Evolutionary conservation across 2,113 vertebrate species (phyloP).

Genomic region (Albula glossodonta): DNA sequence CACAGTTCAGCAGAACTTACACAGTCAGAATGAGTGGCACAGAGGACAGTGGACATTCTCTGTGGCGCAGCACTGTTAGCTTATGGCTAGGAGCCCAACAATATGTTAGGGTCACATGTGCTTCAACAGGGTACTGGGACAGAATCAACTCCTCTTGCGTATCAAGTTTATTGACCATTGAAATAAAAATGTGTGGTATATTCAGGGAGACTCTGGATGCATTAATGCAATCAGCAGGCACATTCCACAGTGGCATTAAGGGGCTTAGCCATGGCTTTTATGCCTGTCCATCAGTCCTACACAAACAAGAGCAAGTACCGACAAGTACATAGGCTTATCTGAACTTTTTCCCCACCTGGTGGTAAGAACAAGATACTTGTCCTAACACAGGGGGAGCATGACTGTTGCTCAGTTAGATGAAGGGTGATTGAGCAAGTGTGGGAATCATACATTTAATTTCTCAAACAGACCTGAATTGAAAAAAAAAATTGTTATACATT

Average conservation of each 20-base stretch:
- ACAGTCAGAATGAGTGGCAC: not conserved
- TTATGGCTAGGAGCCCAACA: not conserved
- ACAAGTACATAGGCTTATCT: not conserved
- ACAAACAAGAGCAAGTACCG: not conserved
- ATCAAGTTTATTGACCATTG: not conserved
- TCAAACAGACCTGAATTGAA: not conserved
- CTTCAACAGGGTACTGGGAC: not conserved
- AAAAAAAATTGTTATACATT: not conserved
- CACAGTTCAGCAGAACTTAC: not conserved
- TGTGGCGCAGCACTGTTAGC: not conserved
- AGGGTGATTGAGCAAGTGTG: no score
- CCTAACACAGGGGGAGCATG: not conserved
- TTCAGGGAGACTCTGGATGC: no score
- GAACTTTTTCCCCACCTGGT: not conserved
- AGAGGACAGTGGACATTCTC: not conserved
- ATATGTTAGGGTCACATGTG: not conserved
- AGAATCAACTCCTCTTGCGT: not conserved
- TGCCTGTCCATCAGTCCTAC: not conserved
- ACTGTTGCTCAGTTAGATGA: not conserved
- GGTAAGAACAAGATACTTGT: not conserved
- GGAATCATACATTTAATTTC: not conserved
- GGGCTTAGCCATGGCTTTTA: not conserved
- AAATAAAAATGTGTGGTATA: not conserved
- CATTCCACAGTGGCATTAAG: not conserved
- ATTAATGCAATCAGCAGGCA: not conserved